Percentiles rank a stretch among this genome's conserved stretches.
phyloP scores from a whole-genome alignment of 37 sponge, comb jelly and placozoan species.

The Mnemiopsis leidyi region DNA sequence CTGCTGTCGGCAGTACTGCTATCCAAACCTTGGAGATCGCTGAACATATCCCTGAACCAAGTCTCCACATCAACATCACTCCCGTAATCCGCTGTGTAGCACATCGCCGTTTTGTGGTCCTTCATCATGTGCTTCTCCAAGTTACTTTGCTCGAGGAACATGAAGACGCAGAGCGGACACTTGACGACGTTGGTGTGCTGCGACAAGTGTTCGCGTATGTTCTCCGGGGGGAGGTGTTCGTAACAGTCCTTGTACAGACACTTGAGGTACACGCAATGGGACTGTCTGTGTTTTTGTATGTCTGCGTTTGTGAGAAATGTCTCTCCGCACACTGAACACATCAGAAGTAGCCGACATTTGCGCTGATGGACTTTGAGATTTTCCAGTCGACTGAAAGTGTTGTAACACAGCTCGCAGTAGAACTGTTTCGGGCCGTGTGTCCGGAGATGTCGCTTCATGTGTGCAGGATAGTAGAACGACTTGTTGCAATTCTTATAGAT shows the following conservation, averaged over 20 bases:
- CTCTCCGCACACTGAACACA: constrained; percentile 36
- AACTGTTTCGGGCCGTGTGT: neutral
- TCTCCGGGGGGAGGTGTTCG: neutral
- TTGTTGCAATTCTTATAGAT: constrained; percentile 49
- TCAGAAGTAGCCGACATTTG: constrained; percentile 14
- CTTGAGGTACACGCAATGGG: constrained; percentile 33
- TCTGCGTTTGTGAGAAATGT: neutral
- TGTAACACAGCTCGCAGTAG: constrained; percentile 24
- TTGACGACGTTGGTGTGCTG: neutral
- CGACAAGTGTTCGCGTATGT: neutral
- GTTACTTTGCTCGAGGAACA: neutral
- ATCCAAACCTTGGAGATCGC: neutral
- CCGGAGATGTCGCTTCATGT: constrained; percentile 36
- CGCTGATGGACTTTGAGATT: constrained; percentile 34
- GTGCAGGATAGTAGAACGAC: constrained; percentile 4
- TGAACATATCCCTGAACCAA: constrained; percentile 6
- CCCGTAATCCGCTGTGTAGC: neutral
- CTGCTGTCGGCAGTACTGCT: neutral
- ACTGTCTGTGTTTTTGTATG: constrained; percentile 45
- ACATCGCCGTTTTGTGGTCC: constrained; percentile 14
- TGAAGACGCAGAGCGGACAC: neutral
- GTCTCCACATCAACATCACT: constrained; percentile 13
- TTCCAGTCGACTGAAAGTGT: neutral
- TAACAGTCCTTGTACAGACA: constrained; percentile 43
- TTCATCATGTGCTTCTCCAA: neutral